These are phyloP conservation scores for Forbesichthys papilliferus DNA, from an alignment of 2,113 vertebrate species.

Conservation along the genomic window DNA sequence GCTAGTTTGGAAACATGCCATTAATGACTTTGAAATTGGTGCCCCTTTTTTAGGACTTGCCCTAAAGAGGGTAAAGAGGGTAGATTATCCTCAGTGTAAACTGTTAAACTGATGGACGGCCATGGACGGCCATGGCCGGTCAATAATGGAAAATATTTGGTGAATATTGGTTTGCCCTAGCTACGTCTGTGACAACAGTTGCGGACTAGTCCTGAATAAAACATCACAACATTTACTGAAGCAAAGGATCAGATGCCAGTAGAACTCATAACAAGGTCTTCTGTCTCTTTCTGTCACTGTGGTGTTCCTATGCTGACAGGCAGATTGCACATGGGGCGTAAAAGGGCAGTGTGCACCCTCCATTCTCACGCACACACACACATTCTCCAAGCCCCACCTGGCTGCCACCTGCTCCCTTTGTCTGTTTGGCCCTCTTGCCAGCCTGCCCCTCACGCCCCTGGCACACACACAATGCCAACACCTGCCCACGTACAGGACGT, in stretches of 20 bases:
- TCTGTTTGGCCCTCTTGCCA: slow-evolving; percentile 75
- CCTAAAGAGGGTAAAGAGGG: no score
- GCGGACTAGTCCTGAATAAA: no score
- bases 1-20: no score
- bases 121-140: no score
- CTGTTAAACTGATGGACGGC: no score
- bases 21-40: no score
- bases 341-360: slow-evolving; percentile 70
- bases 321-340: slow-evolving; percentile 67
- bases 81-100: no score
- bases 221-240: not conserved
- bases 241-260: slow-evolving; percentile 1
- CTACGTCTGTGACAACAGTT: no score
- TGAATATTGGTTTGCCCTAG: no score
- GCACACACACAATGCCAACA: slow-evolving; percentile 1
- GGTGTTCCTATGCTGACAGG: slow-evolving; percentile 47
- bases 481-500: not conserved
- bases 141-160: no score
- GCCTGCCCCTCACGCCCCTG: slow-evolving; percentile 43
- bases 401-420: slow-evolving; percentile 83
- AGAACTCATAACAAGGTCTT: slow-evolving; percentile 19
- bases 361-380: slow-evolving; percentile 52
- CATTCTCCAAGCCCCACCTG: slow-evolving; percentile 74
- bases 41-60: no score
- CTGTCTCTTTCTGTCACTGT: slow-evolving; percentile 33